A percentile compares a stretch with the other conserved stretches of the same genome.
phyloP scores from a whole-genome alignment of 2,113 vertebrate species.

The Anseranas semipalmata region DNA sequence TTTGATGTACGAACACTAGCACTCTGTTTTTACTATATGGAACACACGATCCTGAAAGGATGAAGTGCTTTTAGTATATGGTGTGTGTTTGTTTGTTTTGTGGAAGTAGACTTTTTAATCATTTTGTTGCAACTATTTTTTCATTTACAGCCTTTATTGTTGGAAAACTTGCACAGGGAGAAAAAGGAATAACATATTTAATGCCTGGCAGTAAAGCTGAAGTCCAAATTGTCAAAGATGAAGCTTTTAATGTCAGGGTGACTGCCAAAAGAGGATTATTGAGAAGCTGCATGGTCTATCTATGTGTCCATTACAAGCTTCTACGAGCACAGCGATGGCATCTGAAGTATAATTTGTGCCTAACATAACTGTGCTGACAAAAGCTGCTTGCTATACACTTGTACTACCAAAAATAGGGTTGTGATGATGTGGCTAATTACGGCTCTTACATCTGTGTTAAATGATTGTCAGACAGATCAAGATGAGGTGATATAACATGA shows the following conservation, averaged over 20 bases:
- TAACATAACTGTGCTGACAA: not conserved
- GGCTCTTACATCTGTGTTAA: not conserved
- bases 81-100: not conserved
- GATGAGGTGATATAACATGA: not conserved
- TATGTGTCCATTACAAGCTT: not conserved
- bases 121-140: not conserved
- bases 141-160: not conserved
- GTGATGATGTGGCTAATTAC: not conserved
- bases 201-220: not conserved
- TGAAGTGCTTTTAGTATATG: not conserved
- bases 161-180: not conserved
- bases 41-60: not conserved
- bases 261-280: constrained; percentile 23
- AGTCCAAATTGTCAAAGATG: not conserved
- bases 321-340: not conserved
- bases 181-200: not conserved
- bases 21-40: not conserved
- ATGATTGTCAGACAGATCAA: not conserved
- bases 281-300: not conserved
- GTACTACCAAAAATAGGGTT: not conserved
- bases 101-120: not conserved
- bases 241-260: not conserved
- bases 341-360: not conserved
- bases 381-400: not conserved
- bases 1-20: not conserved